Evolutionary conservation across 1,140 invertebrate species (phyloP).

Genomic region (Diuraphis noxia): DNA sequence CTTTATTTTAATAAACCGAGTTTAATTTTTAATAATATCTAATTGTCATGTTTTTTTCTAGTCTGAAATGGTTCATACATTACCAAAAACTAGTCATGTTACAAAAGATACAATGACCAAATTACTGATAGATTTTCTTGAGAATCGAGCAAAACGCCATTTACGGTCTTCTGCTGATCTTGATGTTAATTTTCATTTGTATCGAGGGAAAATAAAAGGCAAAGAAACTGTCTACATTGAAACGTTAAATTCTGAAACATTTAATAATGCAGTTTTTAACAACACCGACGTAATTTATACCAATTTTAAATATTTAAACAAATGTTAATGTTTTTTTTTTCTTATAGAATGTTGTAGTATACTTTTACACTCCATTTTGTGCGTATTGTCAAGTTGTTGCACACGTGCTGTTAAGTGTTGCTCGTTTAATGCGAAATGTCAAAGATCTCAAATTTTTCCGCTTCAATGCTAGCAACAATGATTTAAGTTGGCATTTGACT

Average conservation of each 20-base stretch:
- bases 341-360: slow-evolving; percentile 70
- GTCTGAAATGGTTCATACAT: slow-evolving; percentile 58
- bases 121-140: slow-evolving; percentile 61
- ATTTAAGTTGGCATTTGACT: slow-evolving; percentile 80
- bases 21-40: neutral
- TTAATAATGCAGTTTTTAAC: slow-evolving; percentile 42
- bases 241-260: slow-evolving; percentile 29
- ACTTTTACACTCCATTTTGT: slow-evolving; percentile 73
- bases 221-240: slow-evolving; percentile 2
- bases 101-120: slow-evolving; percentile 58
- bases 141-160: slow-evolving; percentile 57
- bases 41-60: slow-evolving; percentile 55
- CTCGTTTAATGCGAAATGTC: slow-evolving; percentile 67
- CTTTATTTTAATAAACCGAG: neutral
- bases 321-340: slow-evolving; percentile 57
- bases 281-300: slow-evolving; percentile 11
- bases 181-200: slow-evolving; percentile 35
- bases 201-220: neutral
- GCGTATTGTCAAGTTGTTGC: slow-evolving; percentile 72
- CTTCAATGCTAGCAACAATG: slow-evolving; percentile 78
- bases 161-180: slow-evolving; percentile 43
- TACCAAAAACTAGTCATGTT: slow-evolving; percentile 57
- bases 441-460: slow-evolving; percentile 67
- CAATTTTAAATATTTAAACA: slow-evolving; percentile 53
- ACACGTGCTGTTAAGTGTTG: slow-evolving; percentile 68